phyloP scores from a whole-genome alignment of 2,888 invertebrate species.

The Taenaris catops region DNA sequence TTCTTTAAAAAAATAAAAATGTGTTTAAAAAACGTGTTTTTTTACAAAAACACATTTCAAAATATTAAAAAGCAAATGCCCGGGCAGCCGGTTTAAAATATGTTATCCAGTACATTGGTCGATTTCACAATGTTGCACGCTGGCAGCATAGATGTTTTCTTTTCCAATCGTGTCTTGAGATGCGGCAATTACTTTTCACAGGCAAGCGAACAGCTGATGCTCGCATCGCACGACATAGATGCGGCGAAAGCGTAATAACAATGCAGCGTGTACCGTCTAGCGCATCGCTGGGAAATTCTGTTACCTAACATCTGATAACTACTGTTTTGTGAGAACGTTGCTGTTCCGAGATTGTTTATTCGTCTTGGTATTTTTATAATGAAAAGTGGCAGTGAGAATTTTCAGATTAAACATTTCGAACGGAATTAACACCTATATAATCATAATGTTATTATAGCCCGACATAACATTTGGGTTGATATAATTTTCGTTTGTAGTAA shows the following conservation, averaged over 20 bases:
- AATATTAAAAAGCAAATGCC: too few species aligned
- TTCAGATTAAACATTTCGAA: neutral
- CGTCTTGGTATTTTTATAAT: conserved; percentile 1
- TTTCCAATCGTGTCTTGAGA: conserved; percentile 42
- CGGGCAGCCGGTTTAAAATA: too few species aligned
- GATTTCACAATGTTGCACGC: conserved; percentile 9
- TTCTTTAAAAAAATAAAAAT: too few species aligned
- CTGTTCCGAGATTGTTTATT: conserved; percentile 1
- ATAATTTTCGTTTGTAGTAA: neutral
- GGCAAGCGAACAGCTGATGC: conserved; percentile 65
- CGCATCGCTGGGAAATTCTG: conserved; percentile 26
- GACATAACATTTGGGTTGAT: too few species aligned
- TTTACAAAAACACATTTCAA: too few species aligned
- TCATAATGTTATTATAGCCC: too few species aligned
- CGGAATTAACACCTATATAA: too few species aligned
- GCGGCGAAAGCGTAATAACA: conserved; percentile 56
- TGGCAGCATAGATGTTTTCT: conserved; percentile 22
- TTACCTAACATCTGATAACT: conserved; percentile 32
- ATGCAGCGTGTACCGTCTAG: conserved; percentile 25
- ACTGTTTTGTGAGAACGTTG: conserved; percentile 9
- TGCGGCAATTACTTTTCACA: conserved; percentile 50
- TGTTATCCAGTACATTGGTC: conserved; percentile 1
- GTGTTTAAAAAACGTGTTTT: too few species aligned
- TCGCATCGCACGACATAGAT: conserved; percentile 56
- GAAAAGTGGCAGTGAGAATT: conserved; percentile 5